These are phyloP conservation scores for Laticauda laticaudata DNA, from an alignment of 2,113 vertebrate species.

Conservation along the genomic window DNA sequence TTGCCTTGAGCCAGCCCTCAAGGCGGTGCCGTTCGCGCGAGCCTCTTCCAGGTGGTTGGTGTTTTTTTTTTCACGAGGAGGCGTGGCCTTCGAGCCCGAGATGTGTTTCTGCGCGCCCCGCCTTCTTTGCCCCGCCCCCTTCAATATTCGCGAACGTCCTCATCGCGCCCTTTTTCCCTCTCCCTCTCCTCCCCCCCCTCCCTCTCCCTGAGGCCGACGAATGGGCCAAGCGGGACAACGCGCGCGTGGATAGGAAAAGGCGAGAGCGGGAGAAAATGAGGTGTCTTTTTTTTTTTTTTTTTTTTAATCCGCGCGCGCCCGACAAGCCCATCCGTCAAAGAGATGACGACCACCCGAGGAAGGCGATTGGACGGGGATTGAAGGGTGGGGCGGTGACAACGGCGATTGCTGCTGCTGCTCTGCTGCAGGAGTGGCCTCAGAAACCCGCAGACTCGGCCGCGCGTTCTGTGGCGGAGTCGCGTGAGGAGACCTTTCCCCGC, in stretches of 20 bases:
- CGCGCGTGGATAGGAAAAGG: not conserved
- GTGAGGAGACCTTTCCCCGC: not conserved
- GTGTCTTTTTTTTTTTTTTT: too few species aligned
- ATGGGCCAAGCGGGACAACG: not conserved
- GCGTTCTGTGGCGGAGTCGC: not conserved
- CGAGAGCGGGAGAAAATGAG: not conserved
- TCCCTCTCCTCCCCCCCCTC: not conserved
- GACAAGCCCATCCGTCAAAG: not conserved
- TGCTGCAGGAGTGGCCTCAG: not conserved
- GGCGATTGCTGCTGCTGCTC: not conserved
- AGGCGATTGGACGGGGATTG: not conserved
- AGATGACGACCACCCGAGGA: not conserved
- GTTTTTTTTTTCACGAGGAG: conserved; percentile 2
- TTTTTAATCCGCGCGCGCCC: not conserved
- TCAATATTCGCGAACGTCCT: not conserved
- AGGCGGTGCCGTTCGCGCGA: not conserved
- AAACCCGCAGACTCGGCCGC: not conserved
- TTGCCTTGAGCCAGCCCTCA: not conserved
- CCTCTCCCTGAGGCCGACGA: not conserved
- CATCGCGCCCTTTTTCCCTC: not conserved
- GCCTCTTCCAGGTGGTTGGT: conserved; percentile 36
- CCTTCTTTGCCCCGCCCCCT: not conserved
- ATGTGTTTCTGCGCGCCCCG: not conserved
- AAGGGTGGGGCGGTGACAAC: not conserved
- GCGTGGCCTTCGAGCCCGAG: conserved; percentile 5